A percentile compares a stretch with the other conserved stretches of the same genome.
These are phyloP conservation scores for Gouania willdenowi DNA, from an alignment of 2,797 vertebrate species.

Conservation along the genomic window DNA sequence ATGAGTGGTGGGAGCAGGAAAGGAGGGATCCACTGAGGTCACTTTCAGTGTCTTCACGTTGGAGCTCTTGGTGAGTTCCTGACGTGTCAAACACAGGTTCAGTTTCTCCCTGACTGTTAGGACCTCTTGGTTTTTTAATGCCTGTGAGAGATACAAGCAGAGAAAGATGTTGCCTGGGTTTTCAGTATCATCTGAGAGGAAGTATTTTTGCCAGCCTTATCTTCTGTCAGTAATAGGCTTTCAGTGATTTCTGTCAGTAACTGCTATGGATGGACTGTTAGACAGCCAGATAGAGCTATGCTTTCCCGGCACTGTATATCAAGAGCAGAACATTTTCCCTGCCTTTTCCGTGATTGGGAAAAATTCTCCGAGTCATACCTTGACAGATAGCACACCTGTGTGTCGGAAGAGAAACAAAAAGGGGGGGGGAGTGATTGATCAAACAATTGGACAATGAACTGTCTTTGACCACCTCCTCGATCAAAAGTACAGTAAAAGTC, in stretches of 20 bases:
- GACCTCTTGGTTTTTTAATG: slow-evolving; percentile 52
- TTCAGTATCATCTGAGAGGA: slow-evolving; percentile 55
- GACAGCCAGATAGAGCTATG: slow-evolving; percentile 43
- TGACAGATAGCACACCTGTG: slow-evolving; percentile 36
- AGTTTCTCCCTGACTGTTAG: slow-evolving; percentile 66
- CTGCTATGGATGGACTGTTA: slow-evolving; percentile 42
- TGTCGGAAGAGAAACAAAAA: slow-evolving; percentile 12
- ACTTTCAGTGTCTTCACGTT: slow-evolving; percentile 54
- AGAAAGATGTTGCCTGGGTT: slow-evolving; percentile 61
- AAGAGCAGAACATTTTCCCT: slow-evolving; percentile 38
- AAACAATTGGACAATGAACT: slow-evolving; percentile 39
- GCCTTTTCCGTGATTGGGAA: slow-evolving; percentile 41
- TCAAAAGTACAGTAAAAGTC: slow-evolving; percentile 41
- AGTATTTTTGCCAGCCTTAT: slow-evolving; percentile 58
- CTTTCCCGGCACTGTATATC: slow-evolving; percentile 43
- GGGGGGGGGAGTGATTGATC: slow-evolving; percentile 4
- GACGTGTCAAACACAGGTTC: slow-evolving; percentile 66
- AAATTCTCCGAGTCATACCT: slow-evolving; percentile 54
- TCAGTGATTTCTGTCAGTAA: slow-evolving; percentile 62
- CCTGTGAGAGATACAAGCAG: slow-evolving; percentile 55
- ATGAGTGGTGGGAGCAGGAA: neutral
- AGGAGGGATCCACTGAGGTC: slow-evolving; percentile 57
- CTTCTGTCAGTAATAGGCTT: slow-evolving; percentile 66
- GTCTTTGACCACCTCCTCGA: slow-evolving; percentile 43
- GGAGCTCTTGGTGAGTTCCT: slow-evolving; percentile 60